These are phyloP conservation scores for Pammene fasciana DNA, from an alignment of 2,888 invertebrate genomes.

Conservation along the genomic window DNA sequence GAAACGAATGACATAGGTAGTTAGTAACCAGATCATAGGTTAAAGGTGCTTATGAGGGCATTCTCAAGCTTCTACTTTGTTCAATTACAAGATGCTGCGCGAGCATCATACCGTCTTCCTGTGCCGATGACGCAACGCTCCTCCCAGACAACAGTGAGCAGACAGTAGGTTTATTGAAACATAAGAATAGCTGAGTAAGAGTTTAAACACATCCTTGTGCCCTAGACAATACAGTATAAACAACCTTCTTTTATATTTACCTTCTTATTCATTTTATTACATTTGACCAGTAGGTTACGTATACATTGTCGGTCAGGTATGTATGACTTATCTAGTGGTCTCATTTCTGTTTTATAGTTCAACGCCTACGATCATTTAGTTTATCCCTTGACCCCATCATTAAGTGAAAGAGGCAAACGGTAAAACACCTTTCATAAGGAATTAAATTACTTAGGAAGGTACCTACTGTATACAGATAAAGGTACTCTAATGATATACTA, in stretches of 20 bases:
- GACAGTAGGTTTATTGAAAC: too few relatives aligned
- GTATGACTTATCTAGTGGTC: slow-evolving; percentile 14
- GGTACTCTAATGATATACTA: too few relatives aligned
- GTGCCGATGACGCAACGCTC: slow-evolving; percentile 33
- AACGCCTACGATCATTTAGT: slow-evolving; percentile 30
- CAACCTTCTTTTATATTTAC: neutral
- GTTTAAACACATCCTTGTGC: slow-evolving; percentile 8
- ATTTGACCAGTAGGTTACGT: neutral
- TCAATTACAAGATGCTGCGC: slow-evolving; percentile 24
- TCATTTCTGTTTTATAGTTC: slow-evolving; percentile 25
- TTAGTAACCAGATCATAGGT: slow-evolving; percentile 20
- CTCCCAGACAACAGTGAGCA: neutral
- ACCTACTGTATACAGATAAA: too few relatives aligned
- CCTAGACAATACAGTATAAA: neutral
- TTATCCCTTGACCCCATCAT: slow-evolving; percentile 36
- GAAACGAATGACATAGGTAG: slow-evolving; percentile 25
- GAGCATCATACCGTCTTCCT: slow-evolving; percentile 4
- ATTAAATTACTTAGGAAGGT: neutral
- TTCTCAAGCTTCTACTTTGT: slow-evolving; percentile 10
- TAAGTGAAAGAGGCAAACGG: slow-evolving; percentile 16
- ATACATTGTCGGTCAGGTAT: neutral
- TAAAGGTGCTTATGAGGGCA: slow-evolving; percentile 10
- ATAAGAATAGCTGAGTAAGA: neutral
- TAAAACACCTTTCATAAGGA: neutral
- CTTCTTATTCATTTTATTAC: neutral